These are phyloP conservation scores for Dolichoris vasculosae DNA, from an alignment of 1,140 invertebrate species.

Conservation along the genomic window DNA sequence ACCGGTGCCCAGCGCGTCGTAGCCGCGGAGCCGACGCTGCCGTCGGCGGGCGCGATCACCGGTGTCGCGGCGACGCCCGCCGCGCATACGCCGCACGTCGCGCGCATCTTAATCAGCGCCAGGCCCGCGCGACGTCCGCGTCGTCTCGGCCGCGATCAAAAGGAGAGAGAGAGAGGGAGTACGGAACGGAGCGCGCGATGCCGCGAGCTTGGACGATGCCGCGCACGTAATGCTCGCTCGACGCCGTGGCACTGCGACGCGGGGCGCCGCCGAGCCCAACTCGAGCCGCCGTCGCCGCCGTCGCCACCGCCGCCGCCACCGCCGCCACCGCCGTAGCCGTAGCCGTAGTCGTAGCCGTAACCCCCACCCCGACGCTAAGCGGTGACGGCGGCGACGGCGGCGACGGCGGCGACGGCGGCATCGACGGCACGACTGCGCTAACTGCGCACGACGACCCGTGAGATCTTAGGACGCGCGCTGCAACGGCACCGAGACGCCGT, in stretches of 20 bases:
- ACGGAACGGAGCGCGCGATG: not conserved
- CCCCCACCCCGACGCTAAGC: not conserved
- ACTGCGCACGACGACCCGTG: not conserved
- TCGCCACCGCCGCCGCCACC: not conserved
- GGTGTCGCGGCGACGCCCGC: constrained; percentile 9
- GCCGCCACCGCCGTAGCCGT: not conserved
- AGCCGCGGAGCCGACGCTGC: not conserved
- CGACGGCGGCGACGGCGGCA: constrained; percentile 45
- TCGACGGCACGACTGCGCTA: constrained; percentile 56
- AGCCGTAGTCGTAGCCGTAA: not conserved
- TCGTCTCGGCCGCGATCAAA: not conserved
- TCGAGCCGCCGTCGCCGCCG: not conserved
- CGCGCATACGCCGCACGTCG: not conserved
- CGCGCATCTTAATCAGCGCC: not conserved
- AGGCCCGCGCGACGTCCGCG: not conserved
- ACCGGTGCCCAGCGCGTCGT: not conserved
- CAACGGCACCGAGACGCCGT: not conserved
- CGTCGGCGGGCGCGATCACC: not conserved
- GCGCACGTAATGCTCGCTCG: constrained; percentile 3
- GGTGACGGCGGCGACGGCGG: not conserved
- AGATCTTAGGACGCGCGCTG: not conserved
- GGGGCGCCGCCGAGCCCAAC: not conserved
- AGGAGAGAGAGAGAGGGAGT: not conserved
- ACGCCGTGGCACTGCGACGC: constrained; percentile 48
- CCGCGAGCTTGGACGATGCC: not conserved